These are phyloP conservation scores for Equus quagga DNA, from an alignment of 2,113 vertebrate genomes.

Conservation along the genomic window DNA sequence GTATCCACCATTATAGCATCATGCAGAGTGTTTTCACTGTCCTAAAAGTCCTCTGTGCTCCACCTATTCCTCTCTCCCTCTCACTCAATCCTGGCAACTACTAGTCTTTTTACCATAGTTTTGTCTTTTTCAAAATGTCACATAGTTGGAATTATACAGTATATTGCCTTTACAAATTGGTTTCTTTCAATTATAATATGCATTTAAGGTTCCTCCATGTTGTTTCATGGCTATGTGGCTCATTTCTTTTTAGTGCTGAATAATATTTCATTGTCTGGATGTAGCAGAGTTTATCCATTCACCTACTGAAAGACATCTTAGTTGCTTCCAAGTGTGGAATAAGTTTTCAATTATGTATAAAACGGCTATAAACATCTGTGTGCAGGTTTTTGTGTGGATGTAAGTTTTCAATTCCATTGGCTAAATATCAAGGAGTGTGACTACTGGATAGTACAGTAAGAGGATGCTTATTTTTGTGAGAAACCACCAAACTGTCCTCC, in stretches of 20 bases:
- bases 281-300: background rate
- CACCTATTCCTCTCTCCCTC: background rate
- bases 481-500: too few relatives aligned
- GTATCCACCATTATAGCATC: background rate
- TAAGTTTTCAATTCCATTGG: too few relatives aligned
- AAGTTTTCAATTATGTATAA: background rate
- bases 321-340: background rate
- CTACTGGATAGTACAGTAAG: too few relatives aligned
- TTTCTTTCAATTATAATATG: background rate
- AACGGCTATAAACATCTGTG: background rate
- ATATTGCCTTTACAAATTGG: background rate
- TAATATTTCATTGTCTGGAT: background rate
- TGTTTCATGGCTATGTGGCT: background rate
- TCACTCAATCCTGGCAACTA: background rate
- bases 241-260: background rate
- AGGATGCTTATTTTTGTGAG: too few relatives aligned
- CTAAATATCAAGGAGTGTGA: too few relatives aligned
- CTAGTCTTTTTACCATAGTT: background rate
- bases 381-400: too few relatives aligned
- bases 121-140: background rate
- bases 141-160: background rate
- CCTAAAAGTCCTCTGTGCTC: background rate
- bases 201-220: background rate
- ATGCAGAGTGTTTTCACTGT: background rate
- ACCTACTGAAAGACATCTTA: background rate